Evolutionary conservation across 1,140 invertebrate species (phyloP), one percentile per base, ranked within the genome.

Genomic region (Listronotus oregonensis): DNA sequence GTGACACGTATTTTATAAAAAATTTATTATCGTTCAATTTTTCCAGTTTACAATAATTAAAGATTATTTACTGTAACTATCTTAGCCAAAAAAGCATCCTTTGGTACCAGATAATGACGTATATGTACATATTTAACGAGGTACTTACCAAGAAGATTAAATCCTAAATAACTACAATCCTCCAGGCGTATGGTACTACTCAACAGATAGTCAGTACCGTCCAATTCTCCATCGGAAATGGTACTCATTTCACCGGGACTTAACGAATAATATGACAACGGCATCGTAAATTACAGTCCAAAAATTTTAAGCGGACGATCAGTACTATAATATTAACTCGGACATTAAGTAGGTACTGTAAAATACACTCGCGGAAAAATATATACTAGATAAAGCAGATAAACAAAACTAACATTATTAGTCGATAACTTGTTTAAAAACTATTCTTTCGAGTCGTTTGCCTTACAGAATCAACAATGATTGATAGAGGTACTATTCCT

Each of bases 151-250:
- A 85, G 77, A 67, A 84, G 82, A 66, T 68, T 70, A 31, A 67
- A 70, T 73, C 84, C 83, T 61, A 85, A 80, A 78, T 84, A 84
- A 21, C n/a, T 40, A 68, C 80, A 82, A 61, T 85, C 84, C 57
- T 85, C 83, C 37, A 85, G 66, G 66, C 82, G 77, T 72, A 85
- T 84, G 4, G 83, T 84, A 47, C 83, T 84, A 50, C 83, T 84
- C n/a, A 85, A 80, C 49, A 85, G 78, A 75, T 84, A 85, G 71
- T 85, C 84, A 0, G 83, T 82, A 58, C 83, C 83, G 73, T 85
- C 84, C 70, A 85, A 73, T 76, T 85, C 84, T 63, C 81, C 71
- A 66, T 79, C 78, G 6, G 76, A 79, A 52, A 77, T 71, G 15
- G 56, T 60, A 7, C 75, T 76, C 14, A 77, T 73, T 58, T 75